These are phyloP conservation scores for Manis javanica DNA, from an alignment of 2,797 vertebrate species.

Conservation along the genomic window DNA sequence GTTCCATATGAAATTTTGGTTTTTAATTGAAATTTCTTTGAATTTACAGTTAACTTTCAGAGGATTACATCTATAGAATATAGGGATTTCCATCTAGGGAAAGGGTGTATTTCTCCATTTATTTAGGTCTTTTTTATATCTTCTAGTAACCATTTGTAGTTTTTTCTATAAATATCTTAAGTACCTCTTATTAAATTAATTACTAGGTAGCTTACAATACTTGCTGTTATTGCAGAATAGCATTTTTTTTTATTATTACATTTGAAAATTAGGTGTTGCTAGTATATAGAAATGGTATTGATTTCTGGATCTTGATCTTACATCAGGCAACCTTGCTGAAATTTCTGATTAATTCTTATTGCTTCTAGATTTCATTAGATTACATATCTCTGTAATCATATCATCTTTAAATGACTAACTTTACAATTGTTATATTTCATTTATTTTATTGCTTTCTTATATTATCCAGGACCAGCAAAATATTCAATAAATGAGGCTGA, in stretches of 20 bases:
- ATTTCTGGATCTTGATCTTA: conserved; percentile 55
- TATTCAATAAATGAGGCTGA: background rate
- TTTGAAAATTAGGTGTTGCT: conserved; percentile 39
- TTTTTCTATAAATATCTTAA: conserved; percentile 57
- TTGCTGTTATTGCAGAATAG: conserved; percentile 43
- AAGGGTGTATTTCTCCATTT: background rate
- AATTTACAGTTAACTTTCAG: background rate
- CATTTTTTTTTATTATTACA: conserved; percentile 43
- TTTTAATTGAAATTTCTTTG: background rate
- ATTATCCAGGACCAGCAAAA: background rate
- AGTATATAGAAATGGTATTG: conserved; percentile 49
- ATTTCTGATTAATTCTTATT: conserved; percentile 66
- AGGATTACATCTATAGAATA: background rate
- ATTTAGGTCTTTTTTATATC: background rate
- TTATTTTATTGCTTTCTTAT: conserved; percentile 68
- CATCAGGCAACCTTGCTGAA: conserved; percentile 46
- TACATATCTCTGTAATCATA: conserved; percentile 55
- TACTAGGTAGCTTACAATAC: conserved; percentile 10
- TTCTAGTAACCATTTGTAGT: background rate
- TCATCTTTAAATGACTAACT: conserved; percentile 47
- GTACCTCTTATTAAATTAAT: conserved; percentile 56
- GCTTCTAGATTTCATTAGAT: conserved; percentile 62
- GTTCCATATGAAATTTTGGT: background rate
- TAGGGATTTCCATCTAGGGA: background rate
- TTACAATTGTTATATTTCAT: conserved; percentile 51